Evolutionary conservation across 2,888 invertebrate genomes (phyloP).

Genomic region (Euclidia mi): DNA sequence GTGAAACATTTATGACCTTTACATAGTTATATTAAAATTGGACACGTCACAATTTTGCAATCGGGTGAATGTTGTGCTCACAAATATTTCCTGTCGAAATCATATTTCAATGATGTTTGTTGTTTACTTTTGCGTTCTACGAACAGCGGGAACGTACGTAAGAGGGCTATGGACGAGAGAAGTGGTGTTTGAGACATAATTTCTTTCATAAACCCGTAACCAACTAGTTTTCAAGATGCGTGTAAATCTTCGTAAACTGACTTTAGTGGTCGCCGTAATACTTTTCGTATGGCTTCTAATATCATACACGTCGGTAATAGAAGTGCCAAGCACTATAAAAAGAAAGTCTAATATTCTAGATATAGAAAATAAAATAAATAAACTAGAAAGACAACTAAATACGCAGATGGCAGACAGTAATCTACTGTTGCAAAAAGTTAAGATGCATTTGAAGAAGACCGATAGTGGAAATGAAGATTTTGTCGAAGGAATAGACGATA

Average conservation of each 20-base stretch:
- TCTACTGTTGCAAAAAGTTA: conserved; percentile 68
- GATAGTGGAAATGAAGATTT: conserved; percentile 35
- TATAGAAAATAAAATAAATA: conserved; percentile 68
- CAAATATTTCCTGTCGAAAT: conserved; percentile 24
- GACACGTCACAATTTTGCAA: conserved; percentile 9
- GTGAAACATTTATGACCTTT: conserved; percentile 23
- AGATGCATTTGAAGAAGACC: conserved; percentile 61
- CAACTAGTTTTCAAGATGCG: conserved; percentile 71
- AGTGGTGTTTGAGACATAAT: conserved; percentile 25
- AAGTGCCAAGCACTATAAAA: conserved; percentile 57
- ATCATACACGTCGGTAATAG: conserved; percentile 70
- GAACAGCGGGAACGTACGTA: conserved; percentile 29
- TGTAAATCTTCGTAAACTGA: conserved; percentile 75
- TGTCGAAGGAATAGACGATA: conserved; percentile 28
- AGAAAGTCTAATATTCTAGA: conserved; percentile 51
- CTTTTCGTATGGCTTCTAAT: conserved; percentile 73
- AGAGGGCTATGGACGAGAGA: conserved; percentile 37
- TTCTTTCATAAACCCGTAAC: conserved; percentile 23
- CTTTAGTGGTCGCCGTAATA: conserved; percentile 60
- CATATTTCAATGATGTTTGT: conserved; percentile 44
- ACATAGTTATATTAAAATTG: conserved; percentile 5
- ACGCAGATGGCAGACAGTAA: conserved; percentile 72
- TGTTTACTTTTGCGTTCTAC: conserved; percentile 44
- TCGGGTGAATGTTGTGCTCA: conserved; percentile 18
- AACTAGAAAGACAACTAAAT: conserved; percentile 68